Evolutionary conservation across 1,140 invertebrate species (phyloP), one percentile per base, ranked within the genome.

Genomic region (Holcopasites calliopsidis): DNA sequence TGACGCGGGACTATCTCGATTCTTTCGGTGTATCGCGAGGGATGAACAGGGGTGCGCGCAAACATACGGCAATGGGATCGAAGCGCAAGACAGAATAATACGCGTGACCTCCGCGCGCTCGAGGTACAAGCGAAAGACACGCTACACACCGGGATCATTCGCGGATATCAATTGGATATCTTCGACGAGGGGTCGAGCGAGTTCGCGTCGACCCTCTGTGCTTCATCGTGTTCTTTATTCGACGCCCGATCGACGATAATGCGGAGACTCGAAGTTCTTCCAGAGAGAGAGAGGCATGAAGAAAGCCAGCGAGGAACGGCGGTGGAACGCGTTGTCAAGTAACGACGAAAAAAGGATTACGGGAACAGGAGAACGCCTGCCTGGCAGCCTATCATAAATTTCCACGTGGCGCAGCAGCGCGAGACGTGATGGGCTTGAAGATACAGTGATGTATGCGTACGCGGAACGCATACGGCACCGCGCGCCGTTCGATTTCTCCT

Each of bases 331-430:
- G 72, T 61, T 66, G 73, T n/a, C 62, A 52, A 42, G 49, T 71
- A 75, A 76, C 64, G 65, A 42, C 49, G 64, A 79, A 66, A 82
- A n/a, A 68, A 23, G 69, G 80, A 82, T 82, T 82, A 82, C 28
- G 58, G 64, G 55, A 23, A n/a, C 54, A 42, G 49, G 55, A 73
- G 58, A 31, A 64, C 71, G 68, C 3, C 50, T 44, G 68, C 3
- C 50, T 44, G 40, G 40, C 42, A 68, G 77, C 28, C 73, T 77
- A 68, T 82, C 66, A 72, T 80, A 82, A 82, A 82, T 82, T 82
- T 80, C 26, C 42, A 71, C 38, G 40, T 55, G 61, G 66, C 77
- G 58, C 6, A 50, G 55, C 13, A 38, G 50, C 42, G 47, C 66
- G 55, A 23, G 38, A 76, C 61, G 78, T 82, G 78, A 82, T 72